A percentile compares a stretch with the other conserved stretches of the same genome.
Conservation (phyloP, 2,113 vertebrate genomes). For the Amphilophus citrinellus region DNA sequence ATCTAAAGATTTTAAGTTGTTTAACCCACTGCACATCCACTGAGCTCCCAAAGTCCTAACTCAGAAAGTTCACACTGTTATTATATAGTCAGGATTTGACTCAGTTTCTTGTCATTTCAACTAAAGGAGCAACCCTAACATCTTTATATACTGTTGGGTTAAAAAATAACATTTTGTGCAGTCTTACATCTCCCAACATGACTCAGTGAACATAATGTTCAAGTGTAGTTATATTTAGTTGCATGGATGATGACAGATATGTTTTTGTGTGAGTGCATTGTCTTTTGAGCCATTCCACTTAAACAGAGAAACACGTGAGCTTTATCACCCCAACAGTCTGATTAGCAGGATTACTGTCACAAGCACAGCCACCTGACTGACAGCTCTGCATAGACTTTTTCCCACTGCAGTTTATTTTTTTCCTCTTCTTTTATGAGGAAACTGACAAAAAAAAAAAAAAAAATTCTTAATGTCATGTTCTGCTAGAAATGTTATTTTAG, state of each 20-base stretch:
- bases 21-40: background rate
- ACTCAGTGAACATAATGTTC: background rate
- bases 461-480: background rate
- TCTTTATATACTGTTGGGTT: background rate
- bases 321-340: constrained; percentile 24
- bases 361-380: constrained; percentile 32
- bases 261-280: constrained; percentile 9
- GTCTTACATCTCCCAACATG: background rate
- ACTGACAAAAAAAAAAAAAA: background rate
- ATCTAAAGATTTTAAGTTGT: constrained; percentile 3
- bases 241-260: background rate
- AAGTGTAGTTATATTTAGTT: constrained; percentile 6
- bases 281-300: constrained; percentile 34
- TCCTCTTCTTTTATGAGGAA: constrained; percentile 1
- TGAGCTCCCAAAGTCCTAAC: background rate
- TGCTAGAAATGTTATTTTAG: background rate
- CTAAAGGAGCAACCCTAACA: background rate
- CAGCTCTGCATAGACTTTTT: constrained; percentile 37
- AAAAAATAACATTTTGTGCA: background rate
- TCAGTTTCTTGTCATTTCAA: background rate
- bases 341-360: constrained; percentile 66
- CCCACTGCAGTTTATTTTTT: background rate
- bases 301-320: constrained; percentile 21
- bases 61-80: background rate
- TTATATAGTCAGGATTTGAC: background rate